Evolutionary conservation across 53 echinoderm and acorn worm genomes (phyloP).

Genomic region (Stichopus horrens): DNA sequence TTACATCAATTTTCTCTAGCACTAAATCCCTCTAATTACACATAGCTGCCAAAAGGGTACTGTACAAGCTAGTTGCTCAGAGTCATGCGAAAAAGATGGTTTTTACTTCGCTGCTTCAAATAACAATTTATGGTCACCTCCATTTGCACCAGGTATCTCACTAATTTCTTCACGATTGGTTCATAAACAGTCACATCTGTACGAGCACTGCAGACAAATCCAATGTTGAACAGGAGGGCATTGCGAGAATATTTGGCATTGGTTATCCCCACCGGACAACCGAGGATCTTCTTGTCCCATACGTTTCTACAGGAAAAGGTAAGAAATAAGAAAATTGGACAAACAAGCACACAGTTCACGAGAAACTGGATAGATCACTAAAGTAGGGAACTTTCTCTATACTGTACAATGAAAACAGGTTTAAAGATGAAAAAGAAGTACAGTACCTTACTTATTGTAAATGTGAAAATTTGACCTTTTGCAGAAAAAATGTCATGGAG

Average conservation of each 20-base stretch:
- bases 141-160: constrained; percentile 81
- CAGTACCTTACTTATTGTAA: background rate
- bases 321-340: background rate
- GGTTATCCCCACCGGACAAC: constrained; percentile 91
- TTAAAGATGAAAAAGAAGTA: background rate
- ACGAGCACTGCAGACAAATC: constrained; percentile 78
- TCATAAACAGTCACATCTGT: constrained; percentile 79
- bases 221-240: constrained; percentile 89
- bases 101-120: background rate
- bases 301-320: constrained; percentile 69
- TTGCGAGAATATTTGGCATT: constrained; percentile 96
- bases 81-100: no score
- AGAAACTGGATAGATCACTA: no score
- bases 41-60: no score
- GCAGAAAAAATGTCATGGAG: background rate
- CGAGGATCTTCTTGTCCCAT: constrained; percentile 83
- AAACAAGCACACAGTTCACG: no score
- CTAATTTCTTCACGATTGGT: constrained; percentile 95
- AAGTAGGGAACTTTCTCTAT: no score
- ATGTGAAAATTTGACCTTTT: background rate
- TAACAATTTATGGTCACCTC: constrained; percentile 58
- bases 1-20: no score
- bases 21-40: no score
- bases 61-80: no score
- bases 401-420: background rate